Evolutionary conservation across 2,113 vertebrate genomes (phyloP), one percentile per base, ranked within the genome.

Genomic region (Romanogobio albipinnatus): DNA sequence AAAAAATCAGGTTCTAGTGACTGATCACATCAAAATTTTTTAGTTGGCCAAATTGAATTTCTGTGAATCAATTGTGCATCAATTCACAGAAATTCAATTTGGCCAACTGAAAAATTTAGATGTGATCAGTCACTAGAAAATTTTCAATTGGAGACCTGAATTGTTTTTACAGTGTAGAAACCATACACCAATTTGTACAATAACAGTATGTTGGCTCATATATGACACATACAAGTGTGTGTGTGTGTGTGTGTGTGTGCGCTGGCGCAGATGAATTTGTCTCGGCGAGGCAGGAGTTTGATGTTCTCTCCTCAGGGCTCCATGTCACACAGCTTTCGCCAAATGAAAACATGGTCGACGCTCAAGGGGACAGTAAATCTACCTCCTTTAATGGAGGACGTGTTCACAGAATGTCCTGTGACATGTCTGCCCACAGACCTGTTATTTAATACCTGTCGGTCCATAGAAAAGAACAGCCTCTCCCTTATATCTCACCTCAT

Each of bases 311-410:
- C 49, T 68, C 39, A 6, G 62, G 80, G 74, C 62, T 49, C 45
- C 53, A 14, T 39, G 59, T 7, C 82, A 66, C n/a, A 24, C 33
- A 33, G 79, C 66, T 73, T 84, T 84, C n/a, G 17, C 82, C 39
- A 58, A 77, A 71, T 76, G 61, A 78, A 86, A 81, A 76, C 51
- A 83, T 64, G 19, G 26, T 51, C 43, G 1, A 33, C 8, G 15
- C 68, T 81, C 71, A 68, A 43, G 75, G 75, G 64, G 29, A 14
- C 70, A 56, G 81, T 86, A 81, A 84, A 86, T 84, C 73, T 26
- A 24, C 17, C 43, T 58, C 77, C 11, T 84, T 45, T 84, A 81
- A 88, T 61, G 26, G 49, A 75, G 68, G 70, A 86, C 45, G 70
- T 53, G 70, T 70, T 78, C 76, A 68, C 17, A 70, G n/a, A 66